Evolutionary conservation across 2,113 vertebrate species (phyloP).

Genomic region (Centrocercus urophasianus): DNA sequence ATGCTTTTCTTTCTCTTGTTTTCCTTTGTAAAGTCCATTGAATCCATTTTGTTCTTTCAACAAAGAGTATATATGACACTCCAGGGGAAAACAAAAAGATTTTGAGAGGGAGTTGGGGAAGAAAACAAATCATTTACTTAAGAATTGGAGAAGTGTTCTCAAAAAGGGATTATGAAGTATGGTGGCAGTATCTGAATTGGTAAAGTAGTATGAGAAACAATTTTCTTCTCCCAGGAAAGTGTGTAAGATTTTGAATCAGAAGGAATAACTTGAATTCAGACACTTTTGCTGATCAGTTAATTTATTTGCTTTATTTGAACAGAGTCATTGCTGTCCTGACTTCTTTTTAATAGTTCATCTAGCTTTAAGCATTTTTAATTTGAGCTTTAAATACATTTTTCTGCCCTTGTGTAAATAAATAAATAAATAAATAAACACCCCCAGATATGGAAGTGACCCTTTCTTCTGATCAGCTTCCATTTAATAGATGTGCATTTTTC

Average conservation of each 20-base stretch:
- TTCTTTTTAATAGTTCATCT: not conserved
- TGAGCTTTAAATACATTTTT: slow-evolving; percentile 3
- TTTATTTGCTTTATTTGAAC: slow-evolving; percentile 13
- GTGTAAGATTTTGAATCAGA: not conserved
- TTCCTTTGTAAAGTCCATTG: not conserved
- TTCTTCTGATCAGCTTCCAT: not conserved
- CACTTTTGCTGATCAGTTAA: not conserved
- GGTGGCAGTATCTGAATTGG: not conserved
- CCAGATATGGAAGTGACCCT: not conserved
- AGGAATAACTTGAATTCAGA: not conserved
- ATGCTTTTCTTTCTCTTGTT: not conserved
- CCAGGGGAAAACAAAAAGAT: not conserved
- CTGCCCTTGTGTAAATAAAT: not conserved
- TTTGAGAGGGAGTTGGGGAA: not conserved
- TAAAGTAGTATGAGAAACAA: not conserved
- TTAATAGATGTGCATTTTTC: not conserved
- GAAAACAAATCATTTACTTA: not conserved
- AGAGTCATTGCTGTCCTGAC: not conserved
- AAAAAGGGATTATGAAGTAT: not conserved
- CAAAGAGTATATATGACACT: not conserved
- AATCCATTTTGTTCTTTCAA: not conserved
- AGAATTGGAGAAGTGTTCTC: not conserved
- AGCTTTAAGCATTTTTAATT: not conserved
- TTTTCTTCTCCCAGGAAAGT: not conserved
- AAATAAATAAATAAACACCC: too few species aligned